Conservation (phyloP, 2,797 vertebrate species). For the Sebastes baramenuke region DNA sequence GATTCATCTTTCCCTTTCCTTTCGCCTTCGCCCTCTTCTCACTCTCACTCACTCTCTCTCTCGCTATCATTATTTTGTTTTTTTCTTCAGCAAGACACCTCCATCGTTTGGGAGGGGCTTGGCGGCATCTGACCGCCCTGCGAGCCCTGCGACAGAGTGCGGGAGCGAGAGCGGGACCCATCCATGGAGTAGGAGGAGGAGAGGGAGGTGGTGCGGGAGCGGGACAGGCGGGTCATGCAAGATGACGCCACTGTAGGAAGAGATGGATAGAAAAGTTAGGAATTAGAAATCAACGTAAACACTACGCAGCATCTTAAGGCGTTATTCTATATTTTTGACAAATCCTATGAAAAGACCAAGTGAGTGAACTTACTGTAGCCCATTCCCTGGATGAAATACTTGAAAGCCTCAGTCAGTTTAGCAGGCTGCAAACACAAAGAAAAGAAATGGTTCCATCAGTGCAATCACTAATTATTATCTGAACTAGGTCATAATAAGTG, state of each 20-base stretch:
- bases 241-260: conserved; percentile 89
- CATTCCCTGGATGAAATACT: conserved; percentile 99
- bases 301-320: not conserved
- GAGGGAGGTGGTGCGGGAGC: conserved; percentile 92
- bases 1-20: conserved; percentile 23
- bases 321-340: not conserved
- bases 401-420: conserved; percentile 97
- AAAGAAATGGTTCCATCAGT: not conserved
- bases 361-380: conserved; percentile 95
- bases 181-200: conserved; percentile 91
- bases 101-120: conserved; percentile 90
- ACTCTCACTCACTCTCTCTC: not conserved
- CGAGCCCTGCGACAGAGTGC: conserved; percentile 92
- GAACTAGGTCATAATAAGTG: not conserved
- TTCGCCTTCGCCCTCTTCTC: not conserved
- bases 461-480: not conserved
- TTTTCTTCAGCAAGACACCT: conserved; percentile 89
- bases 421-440: conserved; percentile 85
- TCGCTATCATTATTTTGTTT: not conserved
- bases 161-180: conserved; percentile 89
- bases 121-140: conserved; percentile 87
- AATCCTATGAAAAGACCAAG: not conserved
- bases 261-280: not conserved
- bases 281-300: not conserved
- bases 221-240: conserved; percentile 93